Conservation (phyloP, 2,888 invertebrate species). For the Pyrochroa serraticornis region DNA sequence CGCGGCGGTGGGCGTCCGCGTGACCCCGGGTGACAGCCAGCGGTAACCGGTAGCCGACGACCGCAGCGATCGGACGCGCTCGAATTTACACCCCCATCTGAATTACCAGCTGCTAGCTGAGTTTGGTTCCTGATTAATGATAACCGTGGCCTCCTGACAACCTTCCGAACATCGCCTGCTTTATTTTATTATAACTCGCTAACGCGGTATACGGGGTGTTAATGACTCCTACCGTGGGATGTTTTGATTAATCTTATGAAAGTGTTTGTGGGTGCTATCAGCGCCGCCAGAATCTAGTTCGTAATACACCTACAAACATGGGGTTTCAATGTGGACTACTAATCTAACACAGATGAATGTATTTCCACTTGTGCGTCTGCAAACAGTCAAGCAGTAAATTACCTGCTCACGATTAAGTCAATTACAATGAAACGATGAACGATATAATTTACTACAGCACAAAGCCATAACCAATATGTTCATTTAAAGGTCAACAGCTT, state of each 20-base stretch:
- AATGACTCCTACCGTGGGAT: conserved; percentile 16
- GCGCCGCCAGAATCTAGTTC: too few species aligned
- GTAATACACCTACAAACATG: too few species aligned
- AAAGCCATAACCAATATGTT: too few species aligned
- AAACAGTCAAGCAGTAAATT: too few species aligned
- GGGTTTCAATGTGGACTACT: too few species aligned
- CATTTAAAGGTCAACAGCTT: too few species aligned
- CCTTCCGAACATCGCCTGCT: conserved; percentile 2
- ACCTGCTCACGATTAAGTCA: too few species aligned
- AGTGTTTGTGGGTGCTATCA: too few species aligned
- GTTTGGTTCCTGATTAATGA: conserved; percentile 29
- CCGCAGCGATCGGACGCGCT: conserved; percentile 32
- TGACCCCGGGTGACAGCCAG: conserved; percentile 16
- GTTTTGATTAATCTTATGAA: conserved; percentile 18
- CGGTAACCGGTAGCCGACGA: conserved; percentile 5
- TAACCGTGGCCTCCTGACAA: conserved; percentile 23
- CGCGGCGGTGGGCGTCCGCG: conserved; percentile 16
- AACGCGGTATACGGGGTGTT: conserved; percentile 11
- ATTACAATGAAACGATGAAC: too few species aligned
- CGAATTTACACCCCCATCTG: conserved; percentile 32
- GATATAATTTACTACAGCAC: too few species aligned
- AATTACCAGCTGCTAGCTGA: conserved; percentile 24
- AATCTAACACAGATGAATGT: too few species aligned
- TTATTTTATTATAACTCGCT: conserved; percentile 26
- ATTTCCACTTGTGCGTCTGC: too few species aligned